Evolutionary conservation across 2,888 invertebrate species (phyloP), one percentile per base, ranked within the genome.

Genomic region (Parasteatoda lunata): DNA sequence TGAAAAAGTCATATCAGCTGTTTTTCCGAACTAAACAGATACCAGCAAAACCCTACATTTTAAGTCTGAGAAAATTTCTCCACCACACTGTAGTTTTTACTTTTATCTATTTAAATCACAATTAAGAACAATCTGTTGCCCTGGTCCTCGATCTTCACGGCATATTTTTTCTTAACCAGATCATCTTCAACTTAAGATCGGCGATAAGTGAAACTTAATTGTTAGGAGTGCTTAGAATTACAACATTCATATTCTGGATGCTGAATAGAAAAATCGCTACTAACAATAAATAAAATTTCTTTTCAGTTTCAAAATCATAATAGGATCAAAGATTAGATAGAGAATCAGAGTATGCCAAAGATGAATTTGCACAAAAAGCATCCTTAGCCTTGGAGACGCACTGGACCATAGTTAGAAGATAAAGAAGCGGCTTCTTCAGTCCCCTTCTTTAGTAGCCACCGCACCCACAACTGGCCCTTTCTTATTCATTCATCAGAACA

Each of bases 351-450:
- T 70, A 49, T 59, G 13, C 0, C 11, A 59, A 2, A 9, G 30
- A n/a, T 7, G 68, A 30, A n/a, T 30, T 30, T 59, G 11, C 15
- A 68, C 30, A 68, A n/a, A 66, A 66, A 73, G 59, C 68, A 15
- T 49, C n/a, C 8, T 66, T n/a, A 68, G 65, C 69, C 75, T 75
- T 81, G 81, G 75, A 81, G 69, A 81, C 5, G 2, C 49, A 49
- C 15, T 59, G 48, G 68, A 75, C 59, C 81, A 59, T 75, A 54
- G 3, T 59, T 4, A 45, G 15, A 68, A n/a, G 68, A 68, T 68
- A 68, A n/a, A 68, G 68, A 68, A 45, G 68, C 30, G 30, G 30
- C 30, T 30, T 2, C 30, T 30, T 1, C 2, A 30, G 30, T 30
- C 30, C 68, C 68, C 68, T 9, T 13, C 11, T 11, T 13, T 13